Base-by-base conservation (phyloP, 2,797 vertebrate genomes). In the Neomorphus geoffroyi region DNA sequence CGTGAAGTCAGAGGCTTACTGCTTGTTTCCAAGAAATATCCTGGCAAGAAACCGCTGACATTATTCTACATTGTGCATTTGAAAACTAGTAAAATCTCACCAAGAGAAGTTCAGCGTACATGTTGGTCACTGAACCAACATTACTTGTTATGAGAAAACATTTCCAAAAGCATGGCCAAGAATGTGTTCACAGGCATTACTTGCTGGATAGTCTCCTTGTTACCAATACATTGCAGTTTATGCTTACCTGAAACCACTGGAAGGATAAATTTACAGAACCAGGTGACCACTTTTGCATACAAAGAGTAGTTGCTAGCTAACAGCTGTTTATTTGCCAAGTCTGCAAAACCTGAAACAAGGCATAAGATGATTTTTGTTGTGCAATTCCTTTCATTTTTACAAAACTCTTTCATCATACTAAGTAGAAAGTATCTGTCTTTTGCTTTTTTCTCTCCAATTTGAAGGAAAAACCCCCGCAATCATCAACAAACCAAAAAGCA, bases 191-290 rank as follows among this genome's bases (percentile, higher is more conserved):
- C 37, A 60, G 64, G 53, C 71, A 69, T 73, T 72, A n/a, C 41
- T 65, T 46, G 35, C 88, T 79, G 87, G 18, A 26, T 18, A 33
- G 54, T n/a, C 53, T 56, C 22, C 32, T 19, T 53, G 17, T 33
- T 39, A 45, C 14, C 60, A 27, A 79, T 21, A 15, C 21, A 13
- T 18, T 19, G 23, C 19, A 30, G 33, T 50, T 60, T 19, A 71
- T 53, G 28, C 80, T 97, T 98, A 99, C 99, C 99, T 96, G 98
- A 97, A 80, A 98, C 98, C 92, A 99, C 99, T 24, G 99, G 99
- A 80, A 99, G 98, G 21, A 99, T 98, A 8, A 98, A 98, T 24
- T 98, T 98, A 93, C 98, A 99, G 97, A 99, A 99, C 99, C 99
- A 99, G 46, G 99, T 98, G 58, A 99, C 98, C 94, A 99, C 98